These are phyloP conservation scores for Tetramorium simillimum DNA, from an alignment of 1,140 invertebrate genomes.

Conservation along the genomic window DNA sequence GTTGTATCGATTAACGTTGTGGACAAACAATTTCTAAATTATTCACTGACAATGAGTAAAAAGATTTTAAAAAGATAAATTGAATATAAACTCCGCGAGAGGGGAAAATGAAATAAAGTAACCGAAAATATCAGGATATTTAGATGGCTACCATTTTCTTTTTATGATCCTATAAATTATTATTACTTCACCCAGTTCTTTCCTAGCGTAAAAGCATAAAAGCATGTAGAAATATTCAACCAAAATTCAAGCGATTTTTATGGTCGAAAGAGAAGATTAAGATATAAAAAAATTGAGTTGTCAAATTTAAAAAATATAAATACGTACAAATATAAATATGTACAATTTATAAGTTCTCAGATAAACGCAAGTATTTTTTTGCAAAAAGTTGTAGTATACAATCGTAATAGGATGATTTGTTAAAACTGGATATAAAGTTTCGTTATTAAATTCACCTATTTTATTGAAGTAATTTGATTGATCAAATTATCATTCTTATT, in stretches of 20 bases:
- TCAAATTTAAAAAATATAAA: not conserved
- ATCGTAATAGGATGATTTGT: not conserved
- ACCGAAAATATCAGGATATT: not conserved
- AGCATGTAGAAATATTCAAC: not conserved
- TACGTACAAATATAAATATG: too few relatives aligned
- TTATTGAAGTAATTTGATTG: not conserved
- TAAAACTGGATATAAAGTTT: not conserved
- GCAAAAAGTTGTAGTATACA: not conserved
- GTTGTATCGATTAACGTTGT: not conserved
- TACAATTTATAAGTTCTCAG: not conserved
- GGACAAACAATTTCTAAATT: not conserved
- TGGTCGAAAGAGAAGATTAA: too few relatives aligned
- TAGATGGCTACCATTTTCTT: not conserved
- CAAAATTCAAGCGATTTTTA: not conserved
- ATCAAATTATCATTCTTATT: not conserved
- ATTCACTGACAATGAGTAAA: too few relatives aligned
- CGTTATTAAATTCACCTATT: not conserved
- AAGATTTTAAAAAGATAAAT: not conserved
- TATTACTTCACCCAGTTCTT: not conserved
- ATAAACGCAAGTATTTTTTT: not conserved
- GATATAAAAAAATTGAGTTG: not conserved
- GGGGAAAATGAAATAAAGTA: not conserved
- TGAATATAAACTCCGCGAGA: not conserved
- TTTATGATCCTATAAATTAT: conserved; percentile 1
- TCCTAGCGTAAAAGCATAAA: not conserved